phyloP scores from a whole-genome alignment of 2,113 vertebrate genomes.

The Heliornis fulica region DNA sequence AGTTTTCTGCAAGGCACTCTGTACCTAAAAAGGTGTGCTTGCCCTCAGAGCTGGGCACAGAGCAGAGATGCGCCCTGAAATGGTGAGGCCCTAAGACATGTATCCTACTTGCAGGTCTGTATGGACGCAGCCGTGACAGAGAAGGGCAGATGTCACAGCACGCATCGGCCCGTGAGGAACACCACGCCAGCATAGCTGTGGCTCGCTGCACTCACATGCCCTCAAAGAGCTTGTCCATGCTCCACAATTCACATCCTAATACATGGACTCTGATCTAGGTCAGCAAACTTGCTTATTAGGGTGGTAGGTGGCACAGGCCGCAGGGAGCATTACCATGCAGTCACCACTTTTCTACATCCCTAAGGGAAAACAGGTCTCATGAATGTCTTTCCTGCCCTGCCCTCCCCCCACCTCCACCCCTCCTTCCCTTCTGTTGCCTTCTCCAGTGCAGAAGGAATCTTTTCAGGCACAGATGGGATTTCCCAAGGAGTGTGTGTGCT shows the following conservation, averaged over 20 bases:
- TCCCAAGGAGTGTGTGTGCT: not conserved
- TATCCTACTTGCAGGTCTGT: not conserved
- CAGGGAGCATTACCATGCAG: not conserved
- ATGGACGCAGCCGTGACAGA: not conserved
- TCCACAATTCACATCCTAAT: not conserved
- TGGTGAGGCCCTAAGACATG: too few relatives aligned
- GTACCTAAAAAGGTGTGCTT: not conserved
- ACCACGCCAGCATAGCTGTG: rapidly evolving
- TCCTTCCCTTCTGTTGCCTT: rapidly evolving
- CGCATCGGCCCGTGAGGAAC: rapidly evolving
- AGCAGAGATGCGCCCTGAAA: not conserved
- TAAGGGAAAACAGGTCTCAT: not conserved
- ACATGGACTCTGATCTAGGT: not conserved
- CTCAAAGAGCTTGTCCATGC: not conserved
- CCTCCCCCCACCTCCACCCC: too few relatives aligned
- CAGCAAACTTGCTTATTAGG: not conserved
- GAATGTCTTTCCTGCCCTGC: not conserved
- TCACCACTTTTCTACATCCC: not conserved
- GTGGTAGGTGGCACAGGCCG: not conserved
- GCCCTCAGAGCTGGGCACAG: not conserved
- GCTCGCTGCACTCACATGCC: not conserved
- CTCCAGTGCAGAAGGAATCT: not conserved
- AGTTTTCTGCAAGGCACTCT: not conserved
- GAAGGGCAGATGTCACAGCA: not conserved
- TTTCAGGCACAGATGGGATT: not conserved